Conservation (phyloP, 2,888 invertebrate genomes). For the Leuctra nigra region DNA sequence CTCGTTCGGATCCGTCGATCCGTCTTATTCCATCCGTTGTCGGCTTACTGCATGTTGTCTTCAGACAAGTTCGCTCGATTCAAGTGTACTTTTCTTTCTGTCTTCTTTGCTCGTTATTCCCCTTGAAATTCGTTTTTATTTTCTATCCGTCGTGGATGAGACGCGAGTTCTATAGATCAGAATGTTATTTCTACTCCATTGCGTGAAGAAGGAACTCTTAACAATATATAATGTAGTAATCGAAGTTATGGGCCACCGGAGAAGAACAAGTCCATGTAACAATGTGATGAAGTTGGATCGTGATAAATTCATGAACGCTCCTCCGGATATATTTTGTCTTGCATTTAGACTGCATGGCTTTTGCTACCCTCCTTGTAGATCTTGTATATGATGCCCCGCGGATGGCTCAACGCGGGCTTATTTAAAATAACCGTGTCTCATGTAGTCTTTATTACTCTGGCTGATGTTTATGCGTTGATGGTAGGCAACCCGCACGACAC, state of each 20-base stretch:
- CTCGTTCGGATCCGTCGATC: too few species aligned
- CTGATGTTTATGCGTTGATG: background rate
- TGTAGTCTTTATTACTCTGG: background rate
- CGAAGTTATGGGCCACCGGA: slow-evolving; percentile 17
- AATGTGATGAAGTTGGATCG: slow-evolving; percentile 8
- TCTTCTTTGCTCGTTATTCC: background rate
- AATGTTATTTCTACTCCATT: background rate
- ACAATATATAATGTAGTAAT: slow-evolving; percentile 17
- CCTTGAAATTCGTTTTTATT: background rate
- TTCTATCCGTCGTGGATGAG: background rate
- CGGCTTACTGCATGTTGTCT: too few species aligned
- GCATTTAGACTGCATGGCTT: background rate
- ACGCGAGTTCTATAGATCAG: background rate
- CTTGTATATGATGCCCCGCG: background rate
- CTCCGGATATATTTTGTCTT: slow-evolving; percentile 10
- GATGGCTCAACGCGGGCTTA: background rate
- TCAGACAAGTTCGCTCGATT: too few species aligned
- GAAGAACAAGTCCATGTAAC: slow-evolving; percentile 1
- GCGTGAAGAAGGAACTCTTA: background rate
- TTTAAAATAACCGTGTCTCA: background rate
- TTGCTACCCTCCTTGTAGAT: background rate
- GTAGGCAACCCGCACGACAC: too few species aligned
- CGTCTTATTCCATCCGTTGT: too few species aligned
- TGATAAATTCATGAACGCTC: slow-evolving; percentile 17
- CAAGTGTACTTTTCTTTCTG: background rate